These are phyloP conservation scores for Xyliphius kryptos DNA, from an alignment of 2,113 vertebrate species.

Conservation along the genomic window DNA sequence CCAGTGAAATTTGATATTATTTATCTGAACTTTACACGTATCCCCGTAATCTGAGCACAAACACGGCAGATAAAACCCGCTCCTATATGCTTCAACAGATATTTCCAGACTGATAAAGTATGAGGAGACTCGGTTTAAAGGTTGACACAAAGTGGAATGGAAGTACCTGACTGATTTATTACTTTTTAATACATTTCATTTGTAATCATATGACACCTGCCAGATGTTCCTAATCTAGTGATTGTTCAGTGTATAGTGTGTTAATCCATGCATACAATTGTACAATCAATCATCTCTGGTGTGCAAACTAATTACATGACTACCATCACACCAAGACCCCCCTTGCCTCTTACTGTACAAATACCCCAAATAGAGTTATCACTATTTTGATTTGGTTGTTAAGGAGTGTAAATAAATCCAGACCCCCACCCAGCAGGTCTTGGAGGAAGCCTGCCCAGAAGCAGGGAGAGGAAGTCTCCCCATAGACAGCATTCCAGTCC, in stretches of 20 bases:
- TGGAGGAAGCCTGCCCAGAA: constrained; percentile 26
- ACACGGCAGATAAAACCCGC: constrained; percentile 51
- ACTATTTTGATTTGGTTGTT: constrained; percentile 47
- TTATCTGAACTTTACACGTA: constrained; percentile 49
- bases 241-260: no score
- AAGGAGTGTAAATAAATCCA: constrained; percentile 35
- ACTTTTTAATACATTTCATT: no score
- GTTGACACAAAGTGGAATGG: constrained; percentile 1
- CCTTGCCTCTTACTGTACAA: constrained; percentile 22
- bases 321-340: background rate
- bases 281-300: no score
- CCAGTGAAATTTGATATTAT: constrained; percentile 62
- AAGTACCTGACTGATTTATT: no score
- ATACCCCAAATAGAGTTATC: constrained; percentile 32
- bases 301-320: no score
- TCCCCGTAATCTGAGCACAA: constrained; percentile 51
- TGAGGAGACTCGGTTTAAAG: constrained; percentile 41
- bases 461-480: constrained; percentile 32
- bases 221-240: no score
- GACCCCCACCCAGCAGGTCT: constrained; percentile 25
- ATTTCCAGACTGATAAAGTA: constrained; percentile 56
- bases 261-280: no score
- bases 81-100: constrained; percentile 61
- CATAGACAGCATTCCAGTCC: constrained; percentile 32
- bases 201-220: no score